These are phyloP conservation scores for Artibeus jamaicensis DNA, from an alignment of 2,797 vertebrate species.

Conservation along the genomic window DNA sequence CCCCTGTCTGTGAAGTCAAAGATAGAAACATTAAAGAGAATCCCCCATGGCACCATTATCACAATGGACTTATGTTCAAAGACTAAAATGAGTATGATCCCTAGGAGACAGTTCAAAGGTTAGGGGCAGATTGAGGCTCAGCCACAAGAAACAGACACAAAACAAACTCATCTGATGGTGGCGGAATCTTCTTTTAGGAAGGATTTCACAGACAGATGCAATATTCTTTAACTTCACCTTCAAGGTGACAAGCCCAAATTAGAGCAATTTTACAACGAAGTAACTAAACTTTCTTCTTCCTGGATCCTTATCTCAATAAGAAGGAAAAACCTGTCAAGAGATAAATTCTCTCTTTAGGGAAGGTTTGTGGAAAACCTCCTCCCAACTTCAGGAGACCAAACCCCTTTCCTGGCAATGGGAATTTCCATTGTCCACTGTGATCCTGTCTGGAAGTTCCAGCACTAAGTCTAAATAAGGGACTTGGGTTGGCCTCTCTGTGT, in stretches of 20 bases:
- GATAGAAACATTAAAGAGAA: constrained; percentile 25
- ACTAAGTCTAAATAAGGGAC: background rate
- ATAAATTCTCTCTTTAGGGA: background rate
- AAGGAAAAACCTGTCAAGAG: background rate
- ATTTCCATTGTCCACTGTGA: background rate
- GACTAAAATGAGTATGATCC: background rate
- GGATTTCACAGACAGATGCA: background rate
- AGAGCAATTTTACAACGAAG: background rate
- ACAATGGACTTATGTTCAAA: constrained; percentile 53
- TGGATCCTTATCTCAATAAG: background rate
- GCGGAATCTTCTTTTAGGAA: background rate
- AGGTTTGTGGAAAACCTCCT: background rate
- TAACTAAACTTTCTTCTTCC: background rate
- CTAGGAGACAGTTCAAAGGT: constrained; percentile 46
- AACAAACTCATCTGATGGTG: background rate
- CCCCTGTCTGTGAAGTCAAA: constrained; percentile 26
- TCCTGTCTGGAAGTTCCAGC: background rate
- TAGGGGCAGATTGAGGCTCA: background rate
- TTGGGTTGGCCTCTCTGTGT: background rate
- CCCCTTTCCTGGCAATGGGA: background rate
- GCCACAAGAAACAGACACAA: background rate
- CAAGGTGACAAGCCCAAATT: background rate
- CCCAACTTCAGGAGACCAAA: background rate
- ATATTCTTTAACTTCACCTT: background rate
- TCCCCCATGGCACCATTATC: background rate